phyloP scores from a whole-genome alignment of 2,113 vertebrate species.

The Lanius collurio region DNA sequence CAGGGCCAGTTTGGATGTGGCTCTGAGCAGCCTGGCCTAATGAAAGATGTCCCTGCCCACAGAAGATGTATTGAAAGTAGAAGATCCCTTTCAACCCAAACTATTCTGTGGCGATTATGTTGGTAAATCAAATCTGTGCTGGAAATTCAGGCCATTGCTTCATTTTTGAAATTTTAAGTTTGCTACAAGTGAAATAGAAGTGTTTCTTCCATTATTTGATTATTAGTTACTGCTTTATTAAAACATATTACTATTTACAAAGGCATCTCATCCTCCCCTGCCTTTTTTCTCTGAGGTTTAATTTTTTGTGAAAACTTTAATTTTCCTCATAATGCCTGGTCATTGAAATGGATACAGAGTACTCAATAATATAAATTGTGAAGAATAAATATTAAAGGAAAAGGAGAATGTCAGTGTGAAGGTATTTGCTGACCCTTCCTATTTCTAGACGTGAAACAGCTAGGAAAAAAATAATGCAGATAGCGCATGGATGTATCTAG shows the following conservation, averaged over 20 bases:
- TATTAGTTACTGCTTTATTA: not conserved
- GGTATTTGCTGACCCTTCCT: not conserved
- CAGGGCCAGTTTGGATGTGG: not conserved
- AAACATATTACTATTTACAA: not conserved
- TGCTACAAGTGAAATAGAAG: not conserved
- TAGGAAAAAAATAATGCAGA: not conserved
- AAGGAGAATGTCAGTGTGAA: not conserved
- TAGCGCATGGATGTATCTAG: accelerated
- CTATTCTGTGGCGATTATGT: not conserved
- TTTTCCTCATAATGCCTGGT: not conserved
- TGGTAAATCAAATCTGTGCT: not conserved
- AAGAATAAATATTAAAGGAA: not conserved
- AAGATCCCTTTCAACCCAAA: not conserved
- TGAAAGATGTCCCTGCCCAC: not conserved
- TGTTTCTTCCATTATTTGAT: not conserved
- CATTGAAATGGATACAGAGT: not conserved
- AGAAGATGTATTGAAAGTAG: not conserved
- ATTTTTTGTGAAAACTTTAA: not conserved
- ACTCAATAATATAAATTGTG: not conserved
- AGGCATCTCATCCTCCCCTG: not conserved
- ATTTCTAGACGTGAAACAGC: not conserved
- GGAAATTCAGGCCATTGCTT: not conserved
- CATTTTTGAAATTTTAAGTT: not conserved
- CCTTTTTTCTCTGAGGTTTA: not conserved
- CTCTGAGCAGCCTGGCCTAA: not conserved